Evolutionary conservation across 30 jellyfish, hydroid and myxozoan species (phyloP).

Genomic region (Hydractinia echinata): DNA sequence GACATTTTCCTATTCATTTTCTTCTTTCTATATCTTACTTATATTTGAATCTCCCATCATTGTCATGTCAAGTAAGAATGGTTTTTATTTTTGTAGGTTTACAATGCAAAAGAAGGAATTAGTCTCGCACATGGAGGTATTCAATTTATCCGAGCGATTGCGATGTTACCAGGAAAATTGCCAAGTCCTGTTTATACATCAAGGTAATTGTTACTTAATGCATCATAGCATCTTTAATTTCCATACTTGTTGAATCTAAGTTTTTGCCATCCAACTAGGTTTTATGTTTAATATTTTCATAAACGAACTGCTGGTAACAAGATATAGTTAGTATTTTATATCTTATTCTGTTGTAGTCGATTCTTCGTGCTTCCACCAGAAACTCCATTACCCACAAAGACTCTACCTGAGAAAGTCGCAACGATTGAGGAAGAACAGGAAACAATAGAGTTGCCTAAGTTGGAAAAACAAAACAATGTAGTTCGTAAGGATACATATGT

Average conservation of each 20-base stretch:
- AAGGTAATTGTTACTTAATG: constrained; percentile 8
- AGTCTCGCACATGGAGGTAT: constrained; percentile 13
- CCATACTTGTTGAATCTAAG: no score
- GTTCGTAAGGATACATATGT: neutral
- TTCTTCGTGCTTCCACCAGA: constrained; percentile 24
- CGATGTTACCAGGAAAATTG: constrained; percentile 14
- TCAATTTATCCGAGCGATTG: constrained; percentile 31
- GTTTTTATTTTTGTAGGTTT: neutral
- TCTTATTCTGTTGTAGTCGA: constrained; percentile 10
- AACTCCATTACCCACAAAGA: constrained; percentile 18
- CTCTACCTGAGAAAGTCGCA: neutral
- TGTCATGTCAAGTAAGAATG: no score
- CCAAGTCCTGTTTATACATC: constrained; percentile 51
- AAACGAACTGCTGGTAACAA: no score
- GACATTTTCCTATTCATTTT: no score
- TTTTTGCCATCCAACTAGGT: no score
- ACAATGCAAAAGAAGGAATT: constrained; percentile 24
- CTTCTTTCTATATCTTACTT: no score
- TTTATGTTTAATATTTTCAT: no score
- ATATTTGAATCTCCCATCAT: no score
- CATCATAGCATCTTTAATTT: no score
- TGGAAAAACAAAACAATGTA: no score
- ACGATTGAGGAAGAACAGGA: neutral
- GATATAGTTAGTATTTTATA: neutral
- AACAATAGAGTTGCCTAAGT: neutral